Evolutionary conservation across 2,113 vertebrate species (phyloP), one percentile per base, ranked within the genome.

Genomic region (Nycticebus coucang): DNA sequence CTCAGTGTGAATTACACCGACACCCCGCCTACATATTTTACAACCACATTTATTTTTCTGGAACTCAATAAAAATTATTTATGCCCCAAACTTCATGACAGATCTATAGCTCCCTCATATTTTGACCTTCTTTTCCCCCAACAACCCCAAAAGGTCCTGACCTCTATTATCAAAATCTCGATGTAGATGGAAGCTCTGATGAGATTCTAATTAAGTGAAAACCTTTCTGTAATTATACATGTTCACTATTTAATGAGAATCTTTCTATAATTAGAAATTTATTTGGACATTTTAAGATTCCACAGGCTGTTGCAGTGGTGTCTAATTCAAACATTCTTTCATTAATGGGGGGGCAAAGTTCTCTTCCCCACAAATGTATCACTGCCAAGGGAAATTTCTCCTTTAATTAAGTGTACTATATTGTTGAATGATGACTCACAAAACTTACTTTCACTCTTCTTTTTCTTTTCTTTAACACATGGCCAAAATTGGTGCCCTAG

Each of bases 151-250:
- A 97, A 97, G 97, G 89, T 95, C 97, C 59, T 96, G 95, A 97
- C 96, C 96, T 97, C 97, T 97, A 98, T 98, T 98, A 98, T 98
- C 97, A 97, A 97, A 97, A 92, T 95, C 96, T 97, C 60, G 53
- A 95, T 95, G 96, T 97, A 97, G 96, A 97, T 97, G 97, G 96
- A 97, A 94, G 93, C 84, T 95, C 94, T 97, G 97, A 98, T 97
- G 97, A 97, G 96, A 97, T 97, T 97, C 97, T 98, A 97, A 98
- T 97, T 98, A 97, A 98, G 95, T 97, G 97, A 95, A 97, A 98
- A 97, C 95, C 97, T 97, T 97, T 95, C 97, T 96, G 97, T 98
- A 98, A 98, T 98, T 98, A 98, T 97, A 97, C 95, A 95, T 98
- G 96, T 96, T 97, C 97, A 96, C 87, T 87, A 95, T 97, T 98